Percentiles rank a stretch among this genome's conserved stretches.
These are phyloP conservation scores for Onthophagus sagittarius DNA, from an alignment of 2,888 invertebrate species.

Conservation along the genomic window DNA sequence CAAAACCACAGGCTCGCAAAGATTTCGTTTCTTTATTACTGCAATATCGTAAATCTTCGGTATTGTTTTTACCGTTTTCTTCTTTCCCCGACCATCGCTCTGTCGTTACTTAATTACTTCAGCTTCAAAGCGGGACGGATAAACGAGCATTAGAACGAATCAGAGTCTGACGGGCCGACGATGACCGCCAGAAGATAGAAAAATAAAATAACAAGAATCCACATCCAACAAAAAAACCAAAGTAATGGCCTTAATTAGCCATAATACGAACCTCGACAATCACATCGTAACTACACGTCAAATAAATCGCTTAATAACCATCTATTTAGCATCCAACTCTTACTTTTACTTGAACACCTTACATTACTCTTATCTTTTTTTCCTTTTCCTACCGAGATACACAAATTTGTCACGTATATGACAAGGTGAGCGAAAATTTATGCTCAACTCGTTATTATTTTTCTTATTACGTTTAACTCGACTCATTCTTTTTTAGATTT, in stretches of 20 bases:
- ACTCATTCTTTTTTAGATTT: background rate
- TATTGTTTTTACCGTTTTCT: conserved; percentile 12
- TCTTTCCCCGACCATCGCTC: background rate
- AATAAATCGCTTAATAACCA: background rate
- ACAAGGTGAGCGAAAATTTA: background rate
- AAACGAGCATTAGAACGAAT: conserved; percentile 13
- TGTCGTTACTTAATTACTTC: conserved; percentile 11
- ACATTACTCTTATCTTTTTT: background rate
- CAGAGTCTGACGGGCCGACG: background rate
- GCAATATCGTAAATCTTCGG: conserved; percentile 13
- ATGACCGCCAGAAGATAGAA: background rate
- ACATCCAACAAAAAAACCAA: background rate
- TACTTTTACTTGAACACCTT: conserved; percentile 1
- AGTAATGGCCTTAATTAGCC: background rate
- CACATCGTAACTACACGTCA: conserved; percentile 2
- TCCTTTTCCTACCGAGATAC: background rate
- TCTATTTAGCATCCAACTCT: background rate
- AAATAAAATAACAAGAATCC: background rate
- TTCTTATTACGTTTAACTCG: background rate
- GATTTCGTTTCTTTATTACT: conserved; percentile 6
- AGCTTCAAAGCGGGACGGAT: conserved; percentile 6
- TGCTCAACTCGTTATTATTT: background rate
- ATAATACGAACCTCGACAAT: conserved; percentile 3
- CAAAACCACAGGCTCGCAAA: conserved; percentile 26
- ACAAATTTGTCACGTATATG: background rate